Evolutionary conservation across 2,113 vertebrate species (phyloP).

Genomic region (Eurypyga helias): DNA sequence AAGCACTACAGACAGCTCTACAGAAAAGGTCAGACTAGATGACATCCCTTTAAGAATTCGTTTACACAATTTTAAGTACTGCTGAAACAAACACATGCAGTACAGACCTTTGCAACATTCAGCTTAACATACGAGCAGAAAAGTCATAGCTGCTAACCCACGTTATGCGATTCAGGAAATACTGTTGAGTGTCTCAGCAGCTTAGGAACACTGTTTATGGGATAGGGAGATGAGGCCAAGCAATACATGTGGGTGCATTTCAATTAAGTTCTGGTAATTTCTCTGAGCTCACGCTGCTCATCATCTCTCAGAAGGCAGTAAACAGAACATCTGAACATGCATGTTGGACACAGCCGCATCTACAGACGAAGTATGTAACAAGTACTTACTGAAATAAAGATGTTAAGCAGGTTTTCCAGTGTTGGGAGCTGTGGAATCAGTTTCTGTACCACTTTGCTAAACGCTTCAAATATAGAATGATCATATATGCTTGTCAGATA

Average conservation of each 20-base stretch:
- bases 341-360: neutral
- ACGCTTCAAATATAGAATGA: slow-evolving; percentile 93
- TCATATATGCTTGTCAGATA: slow-evolving; percentile 94
- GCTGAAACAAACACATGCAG: neutral
- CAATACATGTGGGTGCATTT: neutral
- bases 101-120: neutral
- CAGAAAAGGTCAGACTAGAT: neutral
- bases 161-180: neutral
- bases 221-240: neutral
- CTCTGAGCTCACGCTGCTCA: neutral
- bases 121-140: neutral
- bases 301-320: neutral
- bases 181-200: neutral
- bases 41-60: neutral
- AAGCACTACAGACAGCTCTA: neutral
- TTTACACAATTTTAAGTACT: neutral
- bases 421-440: slow-evolving; percentile 91
- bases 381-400: slow-evolving; percentile 91
- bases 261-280: neutral
- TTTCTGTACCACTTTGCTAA: slow-evolving; percentile 93
- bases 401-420: slow-evolving; percentile 90
- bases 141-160: neutral
- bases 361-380: slow-evolving; percentile 16
- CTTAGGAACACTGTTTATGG: neutral
- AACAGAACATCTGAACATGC: slow-evolving; percentile 9